A percentile compares a stretch with the other conserved stretches of the same genome.
Conservation (phyloP, 2,888 invertebrate genomes). For the Eulithis prunata region DNA sequence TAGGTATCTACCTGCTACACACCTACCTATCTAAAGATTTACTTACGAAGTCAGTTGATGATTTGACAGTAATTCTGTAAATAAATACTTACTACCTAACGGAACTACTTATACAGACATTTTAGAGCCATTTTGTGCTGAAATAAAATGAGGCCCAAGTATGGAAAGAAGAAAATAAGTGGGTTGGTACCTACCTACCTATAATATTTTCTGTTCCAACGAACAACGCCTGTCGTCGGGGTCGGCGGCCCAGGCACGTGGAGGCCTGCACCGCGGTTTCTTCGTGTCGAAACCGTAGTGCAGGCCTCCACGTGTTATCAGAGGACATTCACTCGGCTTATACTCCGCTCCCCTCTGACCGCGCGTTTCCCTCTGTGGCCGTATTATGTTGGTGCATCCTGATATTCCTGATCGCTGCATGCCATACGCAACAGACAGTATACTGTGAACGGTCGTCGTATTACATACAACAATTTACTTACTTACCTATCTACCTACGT, state of each 20-base stretch:
- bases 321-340: conserved; percentile 68
- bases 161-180: conserved; percentile 1
- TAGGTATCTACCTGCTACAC: no score
- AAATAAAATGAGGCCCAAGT: not conserved
- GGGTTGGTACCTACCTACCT: no score
- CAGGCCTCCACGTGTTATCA: conserved; percentile 80
- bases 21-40: no score
- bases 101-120: no score
- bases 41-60: no score
- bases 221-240: conserved; percentile 52
- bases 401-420: conserved; percentile 78
- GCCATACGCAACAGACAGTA: conserved; percentile 75
- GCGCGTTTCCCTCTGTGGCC: conserved; percentile 61
- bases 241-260: conserved; percentile 79
- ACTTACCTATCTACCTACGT: conserved; percentile 22
- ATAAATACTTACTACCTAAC: no score
- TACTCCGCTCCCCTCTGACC: conserved; percentile 58
- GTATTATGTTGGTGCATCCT: conserved; percentile 74
- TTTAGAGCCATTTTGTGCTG: no score
- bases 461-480: conserved; percentile 43
- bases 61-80: no score
- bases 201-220: conserved; percentile 11
- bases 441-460: conserved; percentile 73
- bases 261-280: conserved; percentile 78
- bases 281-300: conserved; percentile 72